Base-by-base conservation (phyloP, 2,113 vertebrate species). In the Rhipidura dahli region DNA sequence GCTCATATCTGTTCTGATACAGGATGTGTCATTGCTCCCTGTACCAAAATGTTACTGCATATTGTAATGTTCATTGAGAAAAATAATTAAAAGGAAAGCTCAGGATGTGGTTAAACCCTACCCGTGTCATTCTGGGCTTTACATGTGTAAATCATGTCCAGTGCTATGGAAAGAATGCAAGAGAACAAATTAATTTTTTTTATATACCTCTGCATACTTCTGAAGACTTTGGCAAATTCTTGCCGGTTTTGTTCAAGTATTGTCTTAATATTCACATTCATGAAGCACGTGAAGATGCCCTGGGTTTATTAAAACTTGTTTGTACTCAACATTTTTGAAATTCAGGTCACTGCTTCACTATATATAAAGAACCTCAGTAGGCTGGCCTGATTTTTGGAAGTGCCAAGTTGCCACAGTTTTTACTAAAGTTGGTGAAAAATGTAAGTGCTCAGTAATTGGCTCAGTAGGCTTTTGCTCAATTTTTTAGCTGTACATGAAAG, bases 11-110 rank as follows among this genome's bases (percentile, higher is more conserved):
- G 54, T 84, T 92, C 86, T 89, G 76, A 90, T 94, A 96, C 90
- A 94, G 72, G 69, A 92, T 84, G 92, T 95, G 83, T 90, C 92
- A 84, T 68, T 95, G 83, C 64, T 89, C 76, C 89, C 86, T 79
- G 90, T 79, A 94, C 76, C 56, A 87, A 94, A 94, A 84, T 28
- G 30, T 82, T 95, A 82, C 80, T 57, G 35, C 57, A 76, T 78
- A 84, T 93, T 87, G 51, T 78, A 96, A 44, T 4, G 5, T 86
- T 94, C 94, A 94, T 82, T 89, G 92, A 92, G 72, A 78, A 93
- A 92, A 94, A 70, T 71, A 68, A 87, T 94, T 82, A 75, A 83
- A 89, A 92, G 26, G 69, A 83, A 89, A 87, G 8, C 21, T 87
- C 64, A 90, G 51, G 57, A 94, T 89, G 72, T 92, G 85, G 76